Evolutionary conservation across 2,113 vertebrate species (phyloP), one percentile per base, ranked within the genome.

Genomic region (Bucco capensis): DNA sequence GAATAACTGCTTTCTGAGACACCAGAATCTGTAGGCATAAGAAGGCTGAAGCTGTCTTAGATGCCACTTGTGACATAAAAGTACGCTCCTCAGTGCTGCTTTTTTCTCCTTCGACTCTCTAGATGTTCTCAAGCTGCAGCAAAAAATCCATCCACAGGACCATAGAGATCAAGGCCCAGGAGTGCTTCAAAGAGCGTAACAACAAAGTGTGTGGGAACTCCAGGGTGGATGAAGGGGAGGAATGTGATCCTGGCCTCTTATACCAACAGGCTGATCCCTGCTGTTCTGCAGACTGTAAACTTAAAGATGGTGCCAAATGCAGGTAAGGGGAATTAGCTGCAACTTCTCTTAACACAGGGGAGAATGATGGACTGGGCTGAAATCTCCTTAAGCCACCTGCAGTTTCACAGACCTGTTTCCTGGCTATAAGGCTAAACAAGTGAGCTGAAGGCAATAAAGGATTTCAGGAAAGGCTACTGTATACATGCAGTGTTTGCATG

Each of bases 61-160:
- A 11, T 65, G 51, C 30, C 23, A 5, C 14, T 42, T 74, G 22
- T 40, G 71, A 54, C 30, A 72, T 74, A 66, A 76, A 19, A 49
- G 47, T 70, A 22, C 11, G 1, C 18, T 54, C n/a, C 28, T 93
- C 71, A 93, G 74, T 51, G 54, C 77, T 92, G 70, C 42, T 92
- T 13, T 96, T 79, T 64, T 58, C 38, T 30, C 30, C 53, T 3
- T 1, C 70, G 66, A 46, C 46, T 93, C 62, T 82, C 64, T 4
- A 99, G 99, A 98, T 98, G 96, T 99, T 99, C 94, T 99, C 99
- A 61, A 98, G 96, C 95, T 99, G 99, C 97, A 99, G 99, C 95
- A 99, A 98, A 95, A 98, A 97, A 86, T 99, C 99, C 21, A 98
- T 99, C 35, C 98, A 97, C 64, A 98, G 98, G 96, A 98, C 99